Evolutionary conservation across 2,113 vertebrate species (phyloP).

Genomic region (Chlorocebus sabaeus): DNA sequence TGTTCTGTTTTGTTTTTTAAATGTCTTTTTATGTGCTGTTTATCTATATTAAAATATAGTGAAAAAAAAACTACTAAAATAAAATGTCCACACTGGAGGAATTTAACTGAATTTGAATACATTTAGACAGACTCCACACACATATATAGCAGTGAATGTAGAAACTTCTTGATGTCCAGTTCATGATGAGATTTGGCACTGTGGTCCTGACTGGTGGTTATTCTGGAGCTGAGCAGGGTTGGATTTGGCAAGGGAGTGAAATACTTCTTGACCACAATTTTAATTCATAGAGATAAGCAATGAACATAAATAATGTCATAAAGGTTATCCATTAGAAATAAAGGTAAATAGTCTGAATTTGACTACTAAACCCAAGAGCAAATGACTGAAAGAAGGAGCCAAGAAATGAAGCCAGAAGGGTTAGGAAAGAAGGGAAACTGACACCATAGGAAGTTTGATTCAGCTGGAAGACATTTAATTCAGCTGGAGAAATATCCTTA

Average conservation of each 20-base stretch:
- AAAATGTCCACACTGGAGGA: not conserved
- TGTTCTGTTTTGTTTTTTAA: not conserved
- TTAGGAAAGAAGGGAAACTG: not conserved
- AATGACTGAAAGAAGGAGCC: not conserved
- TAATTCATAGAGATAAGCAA: not conserved
- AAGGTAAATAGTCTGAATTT: not conserved
- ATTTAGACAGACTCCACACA: not conserved
- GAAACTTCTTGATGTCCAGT: not conserved
- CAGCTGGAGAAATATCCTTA: not conserved
- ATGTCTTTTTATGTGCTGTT: no score
- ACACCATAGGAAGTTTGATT: not conserved
- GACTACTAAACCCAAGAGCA: not conserved
- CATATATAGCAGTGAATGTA: not conserved
- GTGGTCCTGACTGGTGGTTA: not conserved
- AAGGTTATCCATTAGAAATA: not conserved
- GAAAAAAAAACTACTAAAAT: no score
- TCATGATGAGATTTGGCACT: not conserved
- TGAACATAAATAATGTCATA: not conserved
- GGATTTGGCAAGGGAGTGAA: not conserved
- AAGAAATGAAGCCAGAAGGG: not conserved
- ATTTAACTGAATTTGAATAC: not conserved
- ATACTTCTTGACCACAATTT: not conserved
- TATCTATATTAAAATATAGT: no score
- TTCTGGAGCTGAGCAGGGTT: not conserved
- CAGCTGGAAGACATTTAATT: conserved; percentile 20